Evolutionary conservation across 2,113 vertebrate species (phyloP), one percentile per base, ranked within the genome.

Genomic region (Loxodonta africana): DNA sequence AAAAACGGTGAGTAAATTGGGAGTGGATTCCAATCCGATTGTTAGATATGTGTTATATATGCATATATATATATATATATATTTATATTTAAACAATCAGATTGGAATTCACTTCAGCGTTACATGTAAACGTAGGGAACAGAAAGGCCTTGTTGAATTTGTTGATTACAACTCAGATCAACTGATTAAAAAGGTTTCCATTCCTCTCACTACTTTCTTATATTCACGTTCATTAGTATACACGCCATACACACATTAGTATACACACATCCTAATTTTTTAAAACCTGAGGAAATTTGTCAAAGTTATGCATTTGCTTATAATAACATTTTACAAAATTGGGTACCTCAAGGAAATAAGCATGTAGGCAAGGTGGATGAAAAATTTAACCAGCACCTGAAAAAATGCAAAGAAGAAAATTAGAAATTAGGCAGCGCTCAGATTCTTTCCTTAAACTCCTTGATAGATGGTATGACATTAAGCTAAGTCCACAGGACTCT

Each of bases 351-450:
- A 83, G 8, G 15, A 10, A 11, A 60, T 46, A 74, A 87, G 12
- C 11, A 41, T 26, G 1, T 37, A 90, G 12, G 21, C 12, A 95
- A 69, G 6, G 91, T 20, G 10, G 5, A 73, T 21, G 0, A 25
- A 80, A 65, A 71, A 44, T 18, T 74, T 77, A 96, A 65, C 6
- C 12, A 62, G 6, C 30, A 91, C 37, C 62, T 69, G 33, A 11
- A 88, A 91, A 76, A 90, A 74, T 23, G 5, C 7, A 57, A 83
- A 89, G 17, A 88, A 87, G 30, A 87, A 81, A 92, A 77, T 60
- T 44, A 67, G 33, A 94, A 53, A 63, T 53, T 67, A 88, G 2
- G 41, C 48, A 2, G 26, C 86, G 26, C 6, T 46, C 8, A 63
- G 11, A 0, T 80, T 91, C 7, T 60, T 26, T 78, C 65, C 23